phyloP scores from a whole-genome alignment of 2,113 vertebrate species.

The Spea bombifrons region DNA sequence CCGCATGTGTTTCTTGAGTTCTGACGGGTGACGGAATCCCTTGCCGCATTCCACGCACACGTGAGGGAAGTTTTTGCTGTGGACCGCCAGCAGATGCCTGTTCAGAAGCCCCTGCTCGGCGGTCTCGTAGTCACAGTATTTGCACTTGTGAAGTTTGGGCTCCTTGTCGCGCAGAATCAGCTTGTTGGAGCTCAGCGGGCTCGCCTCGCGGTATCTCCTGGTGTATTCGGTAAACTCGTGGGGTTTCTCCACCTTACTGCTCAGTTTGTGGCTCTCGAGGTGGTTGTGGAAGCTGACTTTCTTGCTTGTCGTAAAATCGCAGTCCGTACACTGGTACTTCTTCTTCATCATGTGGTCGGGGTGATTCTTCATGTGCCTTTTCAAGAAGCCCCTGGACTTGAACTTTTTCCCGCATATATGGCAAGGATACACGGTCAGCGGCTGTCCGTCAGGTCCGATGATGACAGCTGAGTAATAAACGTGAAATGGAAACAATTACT shows the following conservation, averaged over 20 bases:
- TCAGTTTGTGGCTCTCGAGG: constrained; percentile 96
- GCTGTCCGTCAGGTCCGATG: constrained; percentile 96
- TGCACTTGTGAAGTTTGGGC: constrained; percentile 93
- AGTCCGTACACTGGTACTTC: constrained; percentile 98
- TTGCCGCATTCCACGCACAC: constrained; percentile 97
- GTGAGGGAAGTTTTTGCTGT: constrained; percentile 96
- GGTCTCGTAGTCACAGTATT: constrained; percentile 96
- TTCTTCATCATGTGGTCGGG: constrained; percentile 96
- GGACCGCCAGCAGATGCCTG: constrained; percentile 91
- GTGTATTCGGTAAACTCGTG: constrained; percentile 90
- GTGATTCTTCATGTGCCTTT: constrained; percentile 99
- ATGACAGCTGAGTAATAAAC: constrained; percentile 84
- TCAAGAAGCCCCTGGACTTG: constrained; percentile 95
- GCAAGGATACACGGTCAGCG: constrained; percentile 96
- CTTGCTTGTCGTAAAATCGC: constrained; percentile 98
- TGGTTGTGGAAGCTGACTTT: constrained; percentile 98
- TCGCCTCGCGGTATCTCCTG: constrained; percentile 90
- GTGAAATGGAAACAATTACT: constrained; percentile 57
- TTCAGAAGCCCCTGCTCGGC: constrained; percentile 96
- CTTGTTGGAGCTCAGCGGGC: constrained; percentile 92
- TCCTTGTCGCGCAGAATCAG: constrained; percentile 95
- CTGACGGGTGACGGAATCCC: constrained; percentile 95
- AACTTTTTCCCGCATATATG: constrained; percentile 99
- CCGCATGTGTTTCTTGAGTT: constrained; percentile 98
- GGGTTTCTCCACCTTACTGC: constrained; percentile 81